phyloP scores from a whole-genome alignment of 2,113 vertebrate genomes.

The Sander lucioperca region DNA sequence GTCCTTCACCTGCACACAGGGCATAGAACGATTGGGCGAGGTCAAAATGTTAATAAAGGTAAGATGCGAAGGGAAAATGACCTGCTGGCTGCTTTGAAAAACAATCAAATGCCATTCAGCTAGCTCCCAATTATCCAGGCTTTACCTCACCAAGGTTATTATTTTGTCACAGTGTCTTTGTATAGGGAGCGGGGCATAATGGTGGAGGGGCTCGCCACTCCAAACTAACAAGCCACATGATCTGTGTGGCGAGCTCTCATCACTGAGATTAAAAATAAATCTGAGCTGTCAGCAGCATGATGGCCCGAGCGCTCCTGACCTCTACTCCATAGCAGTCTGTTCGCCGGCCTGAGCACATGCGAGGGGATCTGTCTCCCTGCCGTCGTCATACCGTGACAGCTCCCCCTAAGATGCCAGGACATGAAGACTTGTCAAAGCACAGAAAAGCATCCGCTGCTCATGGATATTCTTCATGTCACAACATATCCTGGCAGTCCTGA shows the following conservation, averaged over 20 bases:
- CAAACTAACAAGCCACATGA: conserved; percentile 76
- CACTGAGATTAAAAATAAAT: conserved; percentile 82
- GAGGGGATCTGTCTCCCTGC: conserved; percentile 45
- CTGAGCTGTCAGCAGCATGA: conserved; percentile 76
- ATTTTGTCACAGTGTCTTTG: conserved; percentile 69
- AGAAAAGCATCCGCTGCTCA: conserved; percentile 57
- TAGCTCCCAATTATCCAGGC: conserved; percentile 63
- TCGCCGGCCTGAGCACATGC: conserved; percentile 17
- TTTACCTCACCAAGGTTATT: conserved; percentile 76
- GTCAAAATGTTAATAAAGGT: conserved; percentile 71
- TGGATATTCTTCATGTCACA: conserved; percentile 70
- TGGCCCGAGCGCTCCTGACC: conserved; percentile 69
- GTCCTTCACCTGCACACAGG: conserved; percentile 45
- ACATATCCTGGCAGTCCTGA: conserved; percentile 45
- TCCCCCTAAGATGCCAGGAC: conserved; percentile 59
- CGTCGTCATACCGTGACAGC: conserved; percentile 53
- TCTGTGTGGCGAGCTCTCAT: conserved; percentile 67
- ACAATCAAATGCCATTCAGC: conserved; percentile 70
- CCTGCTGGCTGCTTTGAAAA: conserved; percentile 63
- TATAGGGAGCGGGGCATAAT: conserved; percentile 34
- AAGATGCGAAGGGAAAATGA: conserved; percentile 40
- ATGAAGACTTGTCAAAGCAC: conserved; percentile 60
- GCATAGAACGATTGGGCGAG: conserved; percentile 4
- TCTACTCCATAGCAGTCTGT: conserved; percentile 57
- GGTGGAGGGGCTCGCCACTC: conserved; percentile 42